Percentiles rank a stretch among this genome's conserved stretches.
These are phyloP conservation scores for Coptodon bakossiorum DNA, from an alignment of 2,113 vertebrate species.

Conservation along the genomic window DNA sequence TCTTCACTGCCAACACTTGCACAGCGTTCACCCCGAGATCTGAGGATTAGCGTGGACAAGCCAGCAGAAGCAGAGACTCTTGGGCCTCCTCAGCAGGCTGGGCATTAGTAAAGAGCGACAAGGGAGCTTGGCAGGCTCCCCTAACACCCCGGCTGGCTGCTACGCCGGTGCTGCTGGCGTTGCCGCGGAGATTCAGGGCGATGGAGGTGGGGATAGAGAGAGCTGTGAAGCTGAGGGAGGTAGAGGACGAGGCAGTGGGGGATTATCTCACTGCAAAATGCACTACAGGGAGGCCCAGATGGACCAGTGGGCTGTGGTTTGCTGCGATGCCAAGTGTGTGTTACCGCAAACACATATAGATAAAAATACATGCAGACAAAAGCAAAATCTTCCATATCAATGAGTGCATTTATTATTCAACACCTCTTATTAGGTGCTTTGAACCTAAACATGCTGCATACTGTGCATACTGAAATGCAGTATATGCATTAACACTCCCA, in stretches of 20 bases:
- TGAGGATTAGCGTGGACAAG: slow-evolving; percentile 53
- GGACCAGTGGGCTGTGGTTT: slow-evolving; percentile 43
- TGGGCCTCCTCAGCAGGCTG: slow-evolving; percentile 38
- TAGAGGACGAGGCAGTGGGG: slow-evolving; percentile 44
- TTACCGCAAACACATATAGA: not conserved
- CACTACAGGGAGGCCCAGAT: slow-evolving; percentile 53
- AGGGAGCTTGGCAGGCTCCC: slow-evolving; percentile 49
- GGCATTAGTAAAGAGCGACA: slow-evolving; percentile 57
- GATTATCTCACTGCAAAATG: slow-evolving; percentile 54
- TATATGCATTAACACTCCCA: not conserved
- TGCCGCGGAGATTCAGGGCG: slow-evolving; percentile 2
- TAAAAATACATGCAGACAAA: not conserved
- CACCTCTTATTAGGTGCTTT: not conserved
- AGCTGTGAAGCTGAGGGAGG: slow-evolving; percentile 40
- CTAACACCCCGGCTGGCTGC: slow-evolving; percentile 35
- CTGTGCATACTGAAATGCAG: not conserved
- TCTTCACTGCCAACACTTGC: slow-evolving; percentile 16
- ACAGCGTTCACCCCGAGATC: slow-evolving; percentile 37
- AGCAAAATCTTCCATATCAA: not conserved
- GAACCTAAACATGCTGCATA: not conserved
- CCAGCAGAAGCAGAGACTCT: slow-evolving; percentile 33
- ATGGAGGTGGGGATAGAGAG: not conserved
- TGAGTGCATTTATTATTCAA: slow-evolving; percentile 10
- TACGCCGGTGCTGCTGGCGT: slow-evolving; percentile 22
- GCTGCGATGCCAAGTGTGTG: slow-evolving; percentile 25